Base-by-base conservation (phyloP, 2,797 vertebrate genomes). In the Paedocypris micromegethes region DNA sequence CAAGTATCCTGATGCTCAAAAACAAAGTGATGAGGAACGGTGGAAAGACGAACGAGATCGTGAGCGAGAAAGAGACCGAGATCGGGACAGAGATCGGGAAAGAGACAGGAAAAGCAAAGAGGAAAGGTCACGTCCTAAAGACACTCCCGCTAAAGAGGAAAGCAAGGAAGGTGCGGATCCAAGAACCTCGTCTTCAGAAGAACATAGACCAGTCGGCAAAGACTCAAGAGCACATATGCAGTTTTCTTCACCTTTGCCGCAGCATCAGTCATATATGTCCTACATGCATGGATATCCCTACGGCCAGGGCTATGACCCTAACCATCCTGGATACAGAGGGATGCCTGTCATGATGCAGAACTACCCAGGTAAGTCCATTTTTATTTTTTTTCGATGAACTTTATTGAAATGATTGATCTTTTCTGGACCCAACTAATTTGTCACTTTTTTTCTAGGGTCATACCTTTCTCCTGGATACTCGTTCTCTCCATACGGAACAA, bases 261-360 rank as follows among this genome's bases (percentile, higher is more conserved):
- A 97, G 83, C 96, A 97, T 76, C 96, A 97, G 86, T 89, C 92
- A 69, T 98, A 96, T 86, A 91, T 98, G 86, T 93, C 94, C 72
- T 98, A 97, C 85, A 92, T 98, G 93, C 95, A 96, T 0, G 93
- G 94, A 2, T 98, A 96, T 72, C 92, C 92, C 75, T 98, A 98
- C 79, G 87, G 92, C 79, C 95, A 96, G 80, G 92, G 91, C 3
- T 98, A 94, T 0, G 95, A 97, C 79, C 90, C 95, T 68, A 90
- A 69, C 82, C 94, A 96, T 82, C 93, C 94, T 40, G 94, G 94
- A 61, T 98, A 94, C 87, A 86, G 95, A 38, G 91, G 91, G 71
- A 87, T 98, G 91, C 93, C 95, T 0, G 93, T 98, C 80, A 97
- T 98, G 95, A 98, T 98, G 95, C 95, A 96, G 84, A 96, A 94